A percentile compares a stretch with the other conserved stretches of the same genome.
phyloP scores from a whole-genome alignment of 2,888 invertebrate genomes.

The Amblyjoppa fuscipennis region DNA sequence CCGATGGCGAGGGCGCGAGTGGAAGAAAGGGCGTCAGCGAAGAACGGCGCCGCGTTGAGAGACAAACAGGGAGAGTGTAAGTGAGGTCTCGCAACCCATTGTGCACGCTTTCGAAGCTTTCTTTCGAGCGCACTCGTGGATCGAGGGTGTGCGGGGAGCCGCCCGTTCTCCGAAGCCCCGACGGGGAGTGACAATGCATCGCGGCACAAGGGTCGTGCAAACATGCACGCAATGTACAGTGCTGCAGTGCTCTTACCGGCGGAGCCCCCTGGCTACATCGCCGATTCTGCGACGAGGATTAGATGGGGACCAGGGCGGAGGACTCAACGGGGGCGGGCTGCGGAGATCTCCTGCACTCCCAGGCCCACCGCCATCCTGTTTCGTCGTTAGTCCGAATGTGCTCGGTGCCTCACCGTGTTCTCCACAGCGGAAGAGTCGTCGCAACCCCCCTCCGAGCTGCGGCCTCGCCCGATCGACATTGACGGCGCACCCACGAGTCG shows the following conservation, averaged over 20 bases:
- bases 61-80: slow-evolving; percentile 32
- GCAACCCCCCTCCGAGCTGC: neutral
- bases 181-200: slow-evolving; percentile 64
- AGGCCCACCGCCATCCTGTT: neutral
- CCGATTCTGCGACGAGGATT: slow-evolving; percentile 7
- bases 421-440: neutral
- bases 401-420: neutral
- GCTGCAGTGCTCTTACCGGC: neutral
- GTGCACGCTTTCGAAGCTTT: slow-evolving; percentile 53
- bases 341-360: slow-evolving; percentile 31
- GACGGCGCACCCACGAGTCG: neutral
- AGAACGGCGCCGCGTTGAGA: slow-evolving; percentile 25
- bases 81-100: slow-evolving; percentile 55
- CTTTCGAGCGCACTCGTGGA: slow-evolving; percentile 56
- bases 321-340: neutral
- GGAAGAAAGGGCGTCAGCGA: slow-evolving; percentile 33
- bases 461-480: too few species aligned
- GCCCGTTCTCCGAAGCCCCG: slow-evolving; percentile 20
- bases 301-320: slow-evolving; percentile 23
- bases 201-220: slow-evolving; percentile 64
- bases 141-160: slow-evolving; percentile 34
- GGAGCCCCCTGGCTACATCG: neutral
- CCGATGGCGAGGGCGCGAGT: neutral
- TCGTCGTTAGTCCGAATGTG: slow-evolving; percentile 22
- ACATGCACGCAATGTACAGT: slow-evolving; percentile 55